These are phyloP conservation scores for Habrosyne pyritoides DNA, from an alignment of 2,888 invertebrate species.

Conservation along the genomic window DNA sequence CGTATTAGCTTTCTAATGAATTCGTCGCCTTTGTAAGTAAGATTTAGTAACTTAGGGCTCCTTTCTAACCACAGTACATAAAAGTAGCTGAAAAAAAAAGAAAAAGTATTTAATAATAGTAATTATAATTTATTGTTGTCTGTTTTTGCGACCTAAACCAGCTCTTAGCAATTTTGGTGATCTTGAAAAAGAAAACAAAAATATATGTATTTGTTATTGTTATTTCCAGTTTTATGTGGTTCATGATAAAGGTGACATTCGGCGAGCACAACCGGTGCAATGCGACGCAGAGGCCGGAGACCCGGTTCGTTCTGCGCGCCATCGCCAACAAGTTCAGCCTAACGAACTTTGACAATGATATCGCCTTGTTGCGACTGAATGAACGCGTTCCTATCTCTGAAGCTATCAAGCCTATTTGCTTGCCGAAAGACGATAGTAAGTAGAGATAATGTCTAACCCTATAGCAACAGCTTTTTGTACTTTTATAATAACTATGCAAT, in stretches of 20 bases:
- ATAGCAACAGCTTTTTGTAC: too few relatives aligned
- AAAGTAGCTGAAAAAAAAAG: neutral
- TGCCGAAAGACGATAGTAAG: constrained; percentile 85
- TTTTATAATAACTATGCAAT: too few relatives aligned
- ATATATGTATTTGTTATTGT: neutral
- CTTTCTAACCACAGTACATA: neutral
- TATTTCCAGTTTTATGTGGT: constrained; percentile 92
- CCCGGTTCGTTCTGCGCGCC: constrained; percentile 90
- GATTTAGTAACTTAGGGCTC: neutral
- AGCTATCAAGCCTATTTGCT: constrained; percentile 91
- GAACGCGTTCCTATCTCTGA: constrained; percentile 91
- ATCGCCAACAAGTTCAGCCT: constrained; percentile 92
- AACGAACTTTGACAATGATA: constrained; percentile 94
- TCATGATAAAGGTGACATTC: constrained; percentile 94
- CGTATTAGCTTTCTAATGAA: constrained; percentile 4
- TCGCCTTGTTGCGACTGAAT: constrained; percentile 91
- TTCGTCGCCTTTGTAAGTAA: neutral
- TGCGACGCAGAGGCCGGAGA: constrained; percentile 88
- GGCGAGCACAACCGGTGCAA: constrained; percentile 94
- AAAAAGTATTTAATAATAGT: too few relatives aligned
- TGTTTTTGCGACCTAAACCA: neutral
- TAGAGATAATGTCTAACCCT: too few relatives aligned
- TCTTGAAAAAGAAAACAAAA: neutral
- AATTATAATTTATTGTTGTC: neutral
- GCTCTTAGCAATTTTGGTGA: neutral